Conservation (phyloP, 1,140 invertebrate species). For the Drosophila pachea region DNA sequence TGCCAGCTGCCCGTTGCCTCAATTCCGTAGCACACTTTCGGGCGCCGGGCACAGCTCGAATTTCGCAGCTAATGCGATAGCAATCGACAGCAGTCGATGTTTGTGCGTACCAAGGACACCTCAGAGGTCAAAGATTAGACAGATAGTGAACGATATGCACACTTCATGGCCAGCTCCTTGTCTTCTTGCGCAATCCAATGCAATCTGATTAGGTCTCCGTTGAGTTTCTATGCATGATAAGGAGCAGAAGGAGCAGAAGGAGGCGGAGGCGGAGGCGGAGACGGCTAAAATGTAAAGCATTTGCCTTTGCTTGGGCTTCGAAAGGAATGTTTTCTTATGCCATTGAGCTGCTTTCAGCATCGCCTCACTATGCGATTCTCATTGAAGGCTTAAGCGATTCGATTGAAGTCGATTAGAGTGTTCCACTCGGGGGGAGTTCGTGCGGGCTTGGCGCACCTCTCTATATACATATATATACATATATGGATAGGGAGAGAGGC, state of each 20-base stretch:
- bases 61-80: constrained; percentile 24
- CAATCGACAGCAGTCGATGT: constrained; percentile 4
- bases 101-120: constrained; percentile 10
- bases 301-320: too few relatives aligned
- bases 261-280: too few relatives aligned
- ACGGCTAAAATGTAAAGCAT: too few relatives aligned
- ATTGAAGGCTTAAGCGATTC: not conserved
- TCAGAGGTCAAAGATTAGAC: constrained; percentile 23
- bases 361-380: not conserved
- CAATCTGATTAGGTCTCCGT: not conserved
- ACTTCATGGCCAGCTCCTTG: too few relatives aligned
- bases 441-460: constrained; percentile 1
- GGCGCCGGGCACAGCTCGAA: constrained; percentile 17
- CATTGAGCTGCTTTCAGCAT: not conserved
- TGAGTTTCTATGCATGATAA: too few relatives aligned
- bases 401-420: too few relatives aligned
- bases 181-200: constrained; percentile 1
- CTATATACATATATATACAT: too few relatives aligned
- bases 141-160: not conserved
- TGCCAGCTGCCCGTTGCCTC: constrained; percentile 16
- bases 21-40: constrained; percentile 31
- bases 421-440: too few relatives aligned
- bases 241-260: too few relatives aligned
- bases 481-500: too few relatives aligned
- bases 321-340: too few relatives aligned